Percentiles rank a stretch among this genome's conserved stretches.
Conservation (phyloP, 2,797 vertebrate genomes). For the Cyprinella venusta region DNA sequence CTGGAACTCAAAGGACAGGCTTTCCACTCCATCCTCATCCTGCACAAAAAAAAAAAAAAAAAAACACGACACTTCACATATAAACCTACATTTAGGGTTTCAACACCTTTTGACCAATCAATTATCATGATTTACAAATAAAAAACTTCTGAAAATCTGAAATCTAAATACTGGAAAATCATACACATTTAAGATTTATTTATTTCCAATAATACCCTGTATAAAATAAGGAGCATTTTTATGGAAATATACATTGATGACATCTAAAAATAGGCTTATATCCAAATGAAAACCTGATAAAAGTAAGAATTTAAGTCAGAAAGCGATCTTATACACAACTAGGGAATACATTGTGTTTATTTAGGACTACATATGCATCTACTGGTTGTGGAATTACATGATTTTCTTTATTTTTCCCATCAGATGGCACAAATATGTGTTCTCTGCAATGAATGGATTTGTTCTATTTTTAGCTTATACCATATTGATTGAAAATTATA, state of each 20-base stretch:
- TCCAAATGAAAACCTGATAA: background rate
- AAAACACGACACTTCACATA: too few relatives aligned
- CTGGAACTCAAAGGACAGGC: slow-evolving; percentile 93
- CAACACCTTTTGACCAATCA: background rate
- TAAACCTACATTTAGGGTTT: background rate
- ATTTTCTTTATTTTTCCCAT: background rate
- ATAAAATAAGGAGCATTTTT: background rate
- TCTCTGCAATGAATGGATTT: background rate
- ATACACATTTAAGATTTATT: too few relatives aligned
- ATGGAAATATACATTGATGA: background rate
- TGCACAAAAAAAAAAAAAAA: slow-evolving; percentile 61
- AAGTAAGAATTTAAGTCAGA: background rate
- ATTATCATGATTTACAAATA: too few relatives aligned
- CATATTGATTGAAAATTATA: background rate
- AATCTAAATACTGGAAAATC: too few relatives aligned
- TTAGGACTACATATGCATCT: background rate
- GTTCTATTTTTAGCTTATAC: background rate
- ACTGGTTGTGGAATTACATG: background rate
- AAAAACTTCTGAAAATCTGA: too few relatives aligned
- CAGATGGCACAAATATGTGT: background rate
- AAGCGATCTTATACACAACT: background rate
- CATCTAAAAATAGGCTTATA: background rate
- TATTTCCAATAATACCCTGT: too few relatives aligned
- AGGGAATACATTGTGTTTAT: background rate
- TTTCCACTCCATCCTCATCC: slow-evolving; percentile 83